Evolutionary conservation across 1,140 invertebrate species (phyloP), one percentile per base, ranked within the genome.

Genomic region (Brachionus sp.): DNA sequence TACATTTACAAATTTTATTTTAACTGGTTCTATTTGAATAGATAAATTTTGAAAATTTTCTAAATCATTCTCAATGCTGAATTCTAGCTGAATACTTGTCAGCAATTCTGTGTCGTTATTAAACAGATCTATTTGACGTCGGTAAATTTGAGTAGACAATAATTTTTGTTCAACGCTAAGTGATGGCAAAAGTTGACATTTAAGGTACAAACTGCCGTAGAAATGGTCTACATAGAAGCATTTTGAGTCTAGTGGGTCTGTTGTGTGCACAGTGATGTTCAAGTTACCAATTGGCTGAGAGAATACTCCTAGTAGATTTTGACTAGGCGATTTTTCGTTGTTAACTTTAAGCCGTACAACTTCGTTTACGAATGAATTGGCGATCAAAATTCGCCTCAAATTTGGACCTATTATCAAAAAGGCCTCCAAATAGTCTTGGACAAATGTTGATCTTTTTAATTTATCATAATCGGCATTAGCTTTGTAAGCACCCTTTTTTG

Each of bases 221-320:
- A 37, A 12, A 33, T 70, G 66, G 16, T 70, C 66, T 2, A 70
- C 37, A 39, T 70, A 39, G 37, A 16, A 70, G 19, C 66, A 70
- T 33, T 70, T 23, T 0, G 66, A 70, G 16, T 70, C 66, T 5
- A 39, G 16, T 23, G 66, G 35, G 9, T 70, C 66, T 1, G 16
- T 6, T 16, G 33, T 39, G n/a, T 39, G 33, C 13, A 70, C 37
- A 37, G 12, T 37, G 16, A 70, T 16, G 19, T 70, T 70, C 16
- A 66, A 35, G 12, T 10, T 37, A 23, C 37, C 37, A 19, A 70
- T 44, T 9, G 29, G 12, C 2, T 70, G 33, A 3, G 66, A 39
- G n/a, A 70, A 70, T 70, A 39, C 39, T 13, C 66, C 66, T 33
- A 70, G 66, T 39, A 70, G 16, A 39, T 70, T 70, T 70, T 70